Base-by-base conservation (phyloP, 2,113 vertebrate species). In the Leuciscus idus region DNA sequence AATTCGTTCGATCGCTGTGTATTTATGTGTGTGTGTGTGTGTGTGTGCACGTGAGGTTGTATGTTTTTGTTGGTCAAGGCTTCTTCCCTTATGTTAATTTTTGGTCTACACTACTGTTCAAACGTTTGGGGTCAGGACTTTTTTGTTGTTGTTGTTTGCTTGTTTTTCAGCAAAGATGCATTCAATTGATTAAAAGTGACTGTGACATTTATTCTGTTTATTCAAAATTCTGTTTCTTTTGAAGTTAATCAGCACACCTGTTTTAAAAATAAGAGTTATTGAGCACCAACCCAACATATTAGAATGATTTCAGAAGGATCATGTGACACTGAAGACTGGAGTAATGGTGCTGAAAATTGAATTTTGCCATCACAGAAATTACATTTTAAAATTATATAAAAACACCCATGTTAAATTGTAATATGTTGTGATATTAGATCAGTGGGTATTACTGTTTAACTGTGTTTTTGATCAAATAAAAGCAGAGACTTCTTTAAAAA, bases 31-130 rank as follows among this genome's bases (percentile, higher is more conserved):
- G 10, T 50, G 12, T 50, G 48, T 50, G 11, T 15, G n/a, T n/a
- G 4, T 15, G 13, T 50, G 48, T 4, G 48, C 4, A 15, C 13
- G 4, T 50, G 48, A 86, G 52, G 21, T n/a, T 70, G 26, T 86
- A 19, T 12, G 19, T 7, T 85, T 55, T 84, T 84, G 68, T 80
- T 81, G 28, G 10, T 17, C 52, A 10, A 84, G 17, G 62, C 48
- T 26, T 89, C 83, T 88, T 13, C 81, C 87, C 23, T 72, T 28
- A 5, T 73, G 4, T 2, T 12, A 1, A 48, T 70, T 43, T 39
- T 43, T 72, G 36, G 4, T 10, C 36, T 43, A n/a, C 36, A 81
- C 59, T 66, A 28, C 39, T 30, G 9, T 64, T 46, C 39, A 28
- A 28, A 55, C 39, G 8, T 57, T 64, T 33, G 28, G 52, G 21